Evolutionary conservation across 2,113 vertebrate genomes (phyloP), one percentile per base, ranked within the genome.

Genomic region (Sinocyclocheilus rhinocerous): DNA sequence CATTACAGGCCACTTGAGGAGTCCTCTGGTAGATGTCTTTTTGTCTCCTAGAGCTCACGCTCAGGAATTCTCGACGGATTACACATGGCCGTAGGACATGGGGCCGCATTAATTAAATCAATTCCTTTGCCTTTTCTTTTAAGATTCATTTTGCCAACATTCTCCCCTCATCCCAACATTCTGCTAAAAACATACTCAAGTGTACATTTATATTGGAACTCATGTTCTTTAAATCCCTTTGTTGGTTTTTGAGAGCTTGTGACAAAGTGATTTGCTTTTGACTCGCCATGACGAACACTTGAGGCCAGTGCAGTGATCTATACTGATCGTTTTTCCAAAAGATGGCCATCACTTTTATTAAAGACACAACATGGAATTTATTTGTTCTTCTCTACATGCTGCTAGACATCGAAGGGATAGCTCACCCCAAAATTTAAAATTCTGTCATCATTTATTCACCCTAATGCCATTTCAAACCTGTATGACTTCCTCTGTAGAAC

Each of bases 31-130:
- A 91, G 93, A 92, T 90, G 90, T 93, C 90, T 93, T 93, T 94
- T 92, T 93, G 92, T 93, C 86, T 89, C 84, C 85, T 87, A 73
- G 89, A 90, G 92, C 92, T 93, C 91, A 92, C 83, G 39, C 91
- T 91, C 88, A 91, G 92, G 92, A 93, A 92, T 91, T 91, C 90
- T 92, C 91, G 90, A 57, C 26, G 93, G 94, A 94, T 94, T 94
- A 94, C 94, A 94, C 91, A 92, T 91, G 90, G 91, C 94, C 88
- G 89, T 91, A 90, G 93, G 94, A 88, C 94, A 91, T 92, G 94
- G 91, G 91, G 88, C 81, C 86, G 93, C 95, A 95, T 96, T 96
- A 95, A 95, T 96, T 96, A 94, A 91, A 94, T 94, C 88, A 92
- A 92, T 92, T 92, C 91, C 89, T 90, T 87, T 89, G 90, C 85